Evolutionary conservation across 1,140 invertebrate species (phyloP).

Genomic region (Tetramorium simillimum): DNA sequence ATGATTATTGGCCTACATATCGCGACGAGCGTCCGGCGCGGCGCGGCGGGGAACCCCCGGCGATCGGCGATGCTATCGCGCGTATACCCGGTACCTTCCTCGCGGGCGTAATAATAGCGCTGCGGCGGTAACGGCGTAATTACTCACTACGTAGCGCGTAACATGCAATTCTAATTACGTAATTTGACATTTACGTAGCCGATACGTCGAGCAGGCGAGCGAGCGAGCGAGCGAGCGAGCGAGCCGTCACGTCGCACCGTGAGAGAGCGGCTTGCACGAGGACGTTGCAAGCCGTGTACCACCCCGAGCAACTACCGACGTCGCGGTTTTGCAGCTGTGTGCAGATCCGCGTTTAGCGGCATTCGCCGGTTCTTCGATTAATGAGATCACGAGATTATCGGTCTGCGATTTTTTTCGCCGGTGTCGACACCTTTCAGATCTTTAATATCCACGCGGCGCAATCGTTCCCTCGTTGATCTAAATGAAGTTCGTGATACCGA

Average conservation of each 20-base stretch:
- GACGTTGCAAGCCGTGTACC: background rate
- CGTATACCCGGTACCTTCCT: slow-evolving; percentile 20
- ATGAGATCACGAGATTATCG: background rate
- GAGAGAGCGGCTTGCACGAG: slow-evolving; percentile 29
- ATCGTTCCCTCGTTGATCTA: background rate
- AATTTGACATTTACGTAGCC: slow-evolving; percentile 58
- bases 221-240: slow-evolving; percentile 7
- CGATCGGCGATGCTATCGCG: slow-evolving; percentile 32
- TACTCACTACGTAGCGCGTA: slow-evolving; percentile 46
- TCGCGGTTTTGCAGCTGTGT: background rate
- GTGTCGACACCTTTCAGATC: background rate
- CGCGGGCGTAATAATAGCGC: slow-evolving; percentile 40
- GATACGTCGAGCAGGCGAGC: background rate
- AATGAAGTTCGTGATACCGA: background rate
- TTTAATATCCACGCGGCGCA: background rate
- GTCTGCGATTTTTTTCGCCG: background rate
- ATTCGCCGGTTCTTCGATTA: slow-evolving; percentile 19
- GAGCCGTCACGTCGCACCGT: slow-evolving; percentile 29
- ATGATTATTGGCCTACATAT: slow-evolving; percentile 55
- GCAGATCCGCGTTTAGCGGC: background rate
- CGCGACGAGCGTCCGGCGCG: slow-evolving; percentile 11
- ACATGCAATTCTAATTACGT: slow-evolving; percentile 59
- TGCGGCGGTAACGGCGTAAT: slow-evolving; percentile 53
- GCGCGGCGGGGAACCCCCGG: slow-evolving; percentile 16
- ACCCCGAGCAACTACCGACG: slow-evolving; percentile 13